Evolutionary conservation across 2,797 vertebrate species (phyloP), one percentile per base, ranked within the genome.

Genomic region (Amblyopsis hoosieri): DNA sequence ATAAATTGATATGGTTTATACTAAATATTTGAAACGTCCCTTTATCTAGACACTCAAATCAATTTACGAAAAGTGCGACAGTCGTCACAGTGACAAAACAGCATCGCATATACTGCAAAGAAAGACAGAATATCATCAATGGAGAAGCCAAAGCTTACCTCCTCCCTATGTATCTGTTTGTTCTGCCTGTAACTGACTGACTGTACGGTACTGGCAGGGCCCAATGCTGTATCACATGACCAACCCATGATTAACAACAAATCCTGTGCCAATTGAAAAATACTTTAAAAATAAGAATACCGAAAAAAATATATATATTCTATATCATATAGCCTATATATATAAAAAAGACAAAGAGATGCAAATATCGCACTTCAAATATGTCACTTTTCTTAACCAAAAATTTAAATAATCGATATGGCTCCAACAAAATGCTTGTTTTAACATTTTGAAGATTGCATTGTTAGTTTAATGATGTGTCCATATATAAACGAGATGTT

Each of bases 201-300:
- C 23, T 29, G 23, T 29, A 4, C 23, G 23, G 70, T 42, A 54
- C 80, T 71, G 82, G 69, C 78, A 83, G 89, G 90, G 89, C 89
- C 91, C 76, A 68, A 79, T 72, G 70, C 75, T 31, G 69, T 0
- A 71, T 87, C 91, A 93, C 90, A 88, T 92, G 90, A 90, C 57
- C 3, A 17, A n/a, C 89, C 91, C 83, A 87, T 91, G 90, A 91
- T 64, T 37, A 8, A 2, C 37, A 7, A 51, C 37, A 72, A 75
- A 42, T 42, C 37, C 8, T 42, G 37, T 42, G 37, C 37, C 37
- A 10, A 42, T 9, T 42, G 8, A 9, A 8, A 42, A 8, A 42
- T 42, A 7, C 7, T 42, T 42, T 10, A 9, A 7, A 42, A 42
- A 42, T 42, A 9, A 42, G 7, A 42, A 42, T 29, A 29, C 23